Evolutionary conservation across 2,888 invertebrate species (phyloP), one percentile per base, ranked within the genome.

Genomic region (Periphyllus acericola): DNA sequence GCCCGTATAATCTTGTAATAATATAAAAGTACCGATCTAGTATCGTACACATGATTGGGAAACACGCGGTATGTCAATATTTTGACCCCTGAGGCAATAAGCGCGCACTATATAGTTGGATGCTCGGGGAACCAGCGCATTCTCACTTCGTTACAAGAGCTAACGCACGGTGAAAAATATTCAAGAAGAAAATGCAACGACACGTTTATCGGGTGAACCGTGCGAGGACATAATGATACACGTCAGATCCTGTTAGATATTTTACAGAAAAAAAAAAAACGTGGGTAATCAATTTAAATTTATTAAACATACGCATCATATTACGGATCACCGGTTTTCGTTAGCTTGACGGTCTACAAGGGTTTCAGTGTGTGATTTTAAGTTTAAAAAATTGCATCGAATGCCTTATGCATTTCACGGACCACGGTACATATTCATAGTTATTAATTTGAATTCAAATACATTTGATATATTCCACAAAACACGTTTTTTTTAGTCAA

Each of bases 81-180:
- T 82, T 46, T 71, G 32, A 82, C 71, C 46, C 71, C 71, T 6
- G 32, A 71, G 82, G 82, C 82, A n/a, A 81, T 14, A 68, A 81
- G 21, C 25, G 71, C 21, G 8, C 25, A 46, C 46, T 71, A n/a
- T n/a, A n/a, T n/a, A 32, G 25, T 71, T 71, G 68, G 71, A 82
- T 25, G 82, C 82, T 71, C 68, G 40, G 29, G 40, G 19, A 81
- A 81, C 40, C 32, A 66, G 29, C 8, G 29, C 8, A 29, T 40
- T 66, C 25, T 40, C 25, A 81, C 40, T 68, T 68, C 1, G 17
- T 68, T 68, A 29, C n/a, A 8, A 68, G 4, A 66, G 3, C 40
- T 36, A 40, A 80, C 80, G 66, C 21, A n/a, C 40, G 66, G 36
- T 68, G 29, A 40, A 81, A 81, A n/a, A 40, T 66, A 36, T 40